These are phyloP conservation scores for Phymanthus crucifer DNA, from an alignment of 92 coral and sea anemone genomes.

Conservation along the genomic window DNA sequence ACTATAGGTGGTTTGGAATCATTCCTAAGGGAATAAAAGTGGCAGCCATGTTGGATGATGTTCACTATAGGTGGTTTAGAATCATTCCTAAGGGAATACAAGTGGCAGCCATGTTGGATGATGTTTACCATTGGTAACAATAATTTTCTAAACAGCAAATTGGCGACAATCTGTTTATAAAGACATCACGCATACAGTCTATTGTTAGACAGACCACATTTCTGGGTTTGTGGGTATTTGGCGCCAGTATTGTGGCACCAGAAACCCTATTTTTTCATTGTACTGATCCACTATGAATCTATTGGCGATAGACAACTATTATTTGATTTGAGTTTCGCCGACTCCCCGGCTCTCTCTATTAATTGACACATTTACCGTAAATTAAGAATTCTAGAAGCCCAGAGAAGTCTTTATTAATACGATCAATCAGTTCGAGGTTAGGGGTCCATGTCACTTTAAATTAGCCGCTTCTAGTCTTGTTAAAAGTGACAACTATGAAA, in stretches of 20 bases:
- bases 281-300: neutral
- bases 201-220: no score
- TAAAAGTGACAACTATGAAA: no score
- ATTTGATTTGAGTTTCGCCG: neutral
- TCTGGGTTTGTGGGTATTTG: neutral
- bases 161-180: no score
- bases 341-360: neutral
- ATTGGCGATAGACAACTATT: neutral
- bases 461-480: neutral
- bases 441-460: neutral
- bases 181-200: no score
- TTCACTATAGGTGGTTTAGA: constrained; percentile 2
- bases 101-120: constrained; percentile 1
- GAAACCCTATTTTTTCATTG: neutral
- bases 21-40: constrained; percentile 7
- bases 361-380: neutral
- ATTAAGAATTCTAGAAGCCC: neutral
- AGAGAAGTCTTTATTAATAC: neutral
- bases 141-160: no score
- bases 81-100: constrained; percentile 3
- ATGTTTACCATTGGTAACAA: neutral
- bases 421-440: neutral
- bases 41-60: neutral
- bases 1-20: constrained; percentile 1
- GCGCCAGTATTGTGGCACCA: neutral